Evolutionary conservation across 1,140 invertebrate genomes (phyloP).

Genomic region (Macrotrachela quadricornifera): DNA sequence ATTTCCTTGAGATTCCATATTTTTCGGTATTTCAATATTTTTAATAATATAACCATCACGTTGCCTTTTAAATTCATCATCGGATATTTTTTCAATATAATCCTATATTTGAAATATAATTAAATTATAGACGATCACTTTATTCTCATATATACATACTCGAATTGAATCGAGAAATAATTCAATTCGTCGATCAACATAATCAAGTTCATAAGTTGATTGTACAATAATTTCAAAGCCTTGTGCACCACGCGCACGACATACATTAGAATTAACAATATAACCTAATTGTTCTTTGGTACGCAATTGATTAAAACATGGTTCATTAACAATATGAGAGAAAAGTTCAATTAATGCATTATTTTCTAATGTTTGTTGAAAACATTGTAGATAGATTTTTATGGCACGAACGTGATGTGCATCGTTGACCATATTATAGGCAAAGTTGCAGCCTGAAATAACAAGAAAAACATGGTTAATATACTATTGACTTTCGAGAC

Average conservation of each 20-base stretch:
- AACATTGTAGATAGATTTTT: slow-evolving; percentile 65
- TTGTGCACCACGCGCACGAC: slow-evolving; percentile 55
- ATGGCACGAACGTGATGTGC: slow-evolving; percentile 67
- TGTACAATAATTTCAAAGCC: slow-evolving; percentile 70
- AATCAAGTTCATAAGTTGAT: slow-evolving; percentile 57
- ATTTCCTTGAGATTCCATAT: slow-evolving; percentile 42
- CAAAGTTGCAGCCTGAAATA: slow-evolving; percentile 54
- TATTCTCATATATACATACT: too few species aligned
- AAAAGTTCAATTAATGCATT: slow-evolving; percentile 69
- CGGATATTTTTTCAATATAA: slow-evolving; percentile 46
- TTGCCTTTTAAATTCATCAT: slow-evolving; percentile 61
- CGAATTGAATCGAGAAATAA: too few species aligned
- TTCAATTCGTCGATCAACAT: slow-evolving; percentile 64
- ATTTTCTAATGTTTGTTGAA: slow-evolving; percentile 47
- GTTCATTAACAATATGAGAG: slow-evolving; percentile 65
- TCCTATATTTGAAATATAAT: slow-evolving; percentile 38
- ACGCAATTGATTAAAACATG: slow-evolving; percentile 66
- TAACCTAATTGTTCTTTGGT: slow-evolving; percentile 83
- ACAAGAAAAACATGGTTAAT: too few species aligned
- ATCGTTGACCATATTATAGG: slow-evolving; percentile 39
- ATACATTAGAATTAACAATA: slow-evolving; percentile 65
- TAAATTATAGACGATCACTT: too few species aligned
- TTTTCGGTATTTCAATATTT: slow-evolving; percentile 71
- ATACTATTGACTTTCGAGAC: too few species aligned
- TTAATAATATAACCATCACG: slow-evolving; percentile 53